phyloP scores from a whole-genome alignment of 2,888 invertebrate genomes.

The Dynastes grantii region DNA sequence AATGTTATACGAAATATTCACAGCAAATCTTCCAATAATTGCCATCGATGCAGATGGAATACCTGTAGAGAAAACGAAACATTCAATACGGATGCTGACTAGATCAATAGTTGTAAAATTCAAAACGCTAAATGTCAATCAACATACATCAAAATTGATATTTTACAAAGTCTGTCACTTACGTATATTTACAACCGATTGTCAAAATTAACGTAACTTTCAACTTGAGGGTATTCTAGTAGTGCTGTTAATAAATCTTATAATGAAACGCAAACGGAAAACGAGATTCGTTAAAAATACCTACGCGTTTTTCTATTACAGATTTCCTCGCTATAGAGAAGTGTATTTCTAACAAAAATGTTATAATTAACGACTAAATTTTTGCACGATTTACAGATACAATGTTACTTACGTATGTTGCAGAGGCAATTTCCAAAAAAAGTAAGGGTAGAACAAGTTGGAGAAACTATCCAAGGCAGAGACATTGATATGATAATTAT shows the following conservation, averaged over 20 bases:
- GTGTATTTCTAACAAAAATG: conserved; percentile 27
- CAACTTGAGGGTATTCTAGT: not conserved
- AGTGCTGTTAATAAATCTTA: not conserved
- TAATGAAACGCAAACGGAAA: conserved; percentile 32
- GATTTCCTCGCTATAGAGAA: conserved; percentile 53
- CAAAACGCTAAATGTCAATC: not conserved
- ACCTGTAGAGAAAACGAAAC: conserved; percentile 69
- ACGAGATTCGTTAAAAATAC: conserved; percentile 35
- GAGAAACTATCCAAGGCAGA: conserved; percentile 55
- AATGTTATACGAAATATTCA: conserved; percentile 92
- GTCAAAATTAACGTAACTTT: conserved; percentile 7
- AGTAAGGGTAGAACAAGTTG: conserved; percentile 56
- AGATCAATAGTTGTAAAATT: not conserved
- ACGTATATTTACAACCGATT: not conserved
- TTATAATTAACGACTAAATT: conserved; percentile 18
- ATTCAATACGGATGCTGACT: not conserved
- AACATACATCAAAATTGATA: not conserved
- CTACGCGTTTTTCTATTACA: conserved; percentile 52
- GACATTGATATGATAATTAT: conserved; percentile 57
- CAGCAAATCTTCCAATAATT: conserved; percentile 87
- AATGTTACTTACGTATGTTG: conserved; percentile 52
- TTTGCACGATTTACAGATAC: conserved; percentile 54
- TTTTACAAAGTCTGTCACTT: not conserved
- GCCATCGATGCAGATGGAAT: conserved; percentile 84
- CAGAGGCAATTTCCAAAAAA: conserved; percentile 50